These are phyloP conservation scores for Zenarchopterus dispar DNA, from an alignment of 2,797 vertebrate genomes.

Conservation along the genomic window DNA sequence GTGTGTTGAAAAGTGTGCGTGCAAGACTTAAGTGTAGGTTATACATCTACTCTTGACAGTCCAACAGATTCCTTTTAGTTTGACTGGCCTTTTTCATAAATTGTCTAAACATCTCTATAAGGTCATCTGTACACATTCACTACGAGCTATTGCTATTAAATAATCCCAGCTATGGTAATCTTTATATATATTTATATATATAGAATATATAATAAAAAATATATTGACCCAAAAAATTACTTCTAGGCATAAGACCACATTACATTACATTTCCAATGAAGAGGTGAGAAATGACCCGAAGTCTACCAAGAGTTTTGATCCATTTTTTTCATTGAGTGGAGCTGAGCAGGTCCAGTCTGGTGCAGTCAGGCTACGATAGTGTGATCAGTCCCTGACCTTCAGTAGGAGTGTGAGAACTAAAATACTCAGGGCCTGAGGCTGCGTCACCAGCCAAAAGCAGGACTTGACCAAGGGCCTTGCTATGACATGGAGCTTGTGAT, in stretches of 20 bases:
- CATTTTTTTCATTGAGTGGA: slow-evolving; percentile 39
- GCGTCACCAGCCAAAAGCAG: slow-evolving; percentile 31
- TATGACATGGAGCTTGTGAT: slow-evolving; percentile 50
- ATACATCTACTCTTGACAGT: slow-evolving; percentile 75
- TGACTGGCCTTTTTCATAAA: slow-evolving; percentile 91
- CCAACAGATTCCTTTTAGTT: slow-evolving; percentile 71
- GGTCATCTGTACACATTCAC: slow-evolving; percentile 90
- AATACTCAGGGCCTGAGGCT: slow-evolving; percentile 52
- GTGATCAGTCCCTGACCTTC: slow-evolving; percentile 54
- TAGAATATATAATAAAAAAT: slow-evolving; percentile 87
- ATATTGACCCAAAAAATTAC: slow-evolving; percentile 81
- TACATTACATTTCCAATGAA: slow-evolving; percentile 80
- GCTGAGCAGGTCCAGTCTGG: slow-evolving; percentile 63
- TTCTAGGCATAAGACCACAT: slow-evolving; percentile 83
- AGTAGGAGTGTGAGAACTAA: slow-evolving; percentile 50
- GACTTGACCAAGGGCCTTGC: slow-evolving; percentile 44
- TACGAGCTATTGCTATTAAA: slow-evolving; percentile 98
- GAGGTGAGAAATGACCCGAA: slow-evolving; percentile 69
- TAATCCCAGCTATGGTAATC: slow-evolving; percentile 87
- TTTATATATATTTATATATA: slow-evolving; percentile 86
- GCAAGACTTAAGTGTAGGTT: slow-evolving; percentile 74
- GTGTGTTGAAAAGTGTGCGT: slow-evolving; percentile 42
- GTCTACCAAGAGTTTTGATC: slow-evolving; percentile 57
- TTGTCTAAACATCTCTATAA: slow-evolving; percentile 84
- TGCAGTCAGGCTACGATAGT: slow-evolving; percentile 48